Base-by-base conservation (phyloP, 2,888 invertebrate genomes). In the Agrilus mali region DNA sequence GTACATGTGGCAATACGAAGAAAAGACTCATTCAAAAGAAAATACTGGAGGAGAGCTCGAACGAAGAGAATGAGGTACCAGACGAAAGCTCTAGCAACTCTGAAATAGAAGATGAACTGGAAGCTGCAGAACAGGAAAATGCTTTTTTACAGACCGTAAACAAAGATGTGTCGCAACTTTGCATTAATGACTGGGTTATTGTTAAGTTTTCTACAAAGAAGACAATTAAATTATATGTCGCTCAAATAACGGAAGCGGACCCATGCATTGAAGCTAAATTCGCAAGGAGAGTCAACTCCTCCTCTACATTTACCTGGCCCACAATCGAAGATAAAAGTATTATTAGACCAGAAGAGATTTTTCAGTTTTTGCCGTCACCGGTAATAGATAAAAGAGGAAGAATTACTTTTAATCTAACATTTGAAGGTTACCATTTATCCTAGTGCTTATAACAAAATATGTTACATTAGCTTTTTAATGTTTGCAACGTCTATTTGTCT, bases 41-140 rank as follows among this genome's bases (percentile, higher is more conserved):
- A 39, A 43, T 17, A 39, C 38, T 7, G 43, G 34, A 33, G 43
- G 39, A 15, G 43, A 39, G n/a, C n/a, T n/a, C n/a, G 8, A 16
- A 22, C 38, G 20, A 16, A 20, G 33, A 43, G 15, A 20, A 43
- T 27, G 15, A 22, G 10, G 15, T 13, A 32, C 37, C 33, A 20
- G 33, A 38, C 13, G 38, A 38, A 34, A 31, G 20, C 13, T 38
- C 38, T 33, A 27, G 33, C 33, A 20, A 33, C 32, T 15, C 15
- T 27, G 33, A 43, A 14, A 17, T 43, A 33, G 43, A 38, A n/a
- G 37, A 38, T 15, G 38, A 38, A 43, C 17, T 33, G 16, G 16
- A 17, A 14, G 43, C 38, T 43, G 15, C 15, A 20, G 33, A 20
- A 31, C 20, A 43, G 35, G 36, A 41, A 41, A 17, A 17, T 14